Percentiles rank a stretch among this genome's conserved stretches.
Conservation (phyloP, 1,140 invertebrate genomes). For the Pseudomyrmex concolor region DNA sequence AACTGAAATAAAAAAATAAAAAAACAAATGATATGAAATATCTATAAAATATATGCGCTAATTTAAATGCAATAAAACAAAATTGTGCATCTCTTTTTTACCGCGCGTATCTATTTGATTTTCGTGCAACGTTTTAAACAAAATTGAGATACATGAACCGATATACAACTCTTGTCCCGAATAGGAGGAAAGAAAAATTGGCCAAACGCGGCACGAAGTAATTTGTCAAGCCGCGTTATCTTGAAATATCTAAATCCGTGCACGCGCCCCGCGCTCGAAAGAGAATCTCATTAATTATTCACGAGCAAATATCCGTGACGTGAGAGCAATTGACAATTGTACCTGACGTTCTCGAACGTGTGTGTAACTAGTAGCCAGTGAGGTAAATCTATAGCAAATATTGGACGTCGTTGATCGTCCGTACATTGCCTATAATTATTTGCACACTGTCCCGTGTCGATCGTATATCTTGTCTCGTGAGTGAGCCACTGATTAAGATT, state of each 20-base stretch:
- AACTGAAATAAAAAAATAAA: background rate
- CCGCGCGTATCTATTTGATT: background rate
- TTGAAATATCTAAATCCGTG: conserved; percentile 68
- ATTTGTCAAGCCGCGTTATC: conserved; percentile 57
- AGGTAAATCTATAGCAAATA: conserved; percentile 68
- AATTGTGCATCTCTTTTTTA: background rate
- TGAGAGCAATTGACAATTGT: conserved; percentile 73
- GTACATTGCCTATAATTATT: conserved; percentile 61
- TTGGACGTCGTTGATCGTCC: conserved; percentile 61
- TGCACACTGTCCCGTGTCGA: conserved; percentile 24
- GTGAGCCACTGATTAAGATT: conserved; percentile 33
- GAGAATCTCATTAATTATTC: conserved; percentile 75
- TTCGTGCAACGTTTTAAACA: background rate
- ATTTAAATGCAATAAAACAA: background rate
- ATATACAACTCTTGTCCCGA: background rate
- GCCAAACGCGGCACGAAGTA: background rate
- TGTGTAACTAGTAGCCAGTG: conserved; percentile 53
- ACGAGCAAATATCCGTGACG: conserved; percentile 71
- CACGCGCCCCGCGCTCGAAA: conserved; percentile 51
- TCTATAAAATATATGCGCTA: conserved; percentile 1
- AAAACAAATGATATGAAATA: background rate
- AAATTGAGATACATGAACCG: conserved; percentile 1
- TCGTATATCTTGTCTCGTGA: conserved; percentile 40
- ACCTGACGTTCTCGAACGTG: conserved; percentile 57
- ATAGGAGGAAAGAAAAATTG: conserved; percentile 2